These are phyloP conservation scores for Labeo catla DNA, from an alignment of 2,113 vertebrate species.

Conservation along the genomic window DNA sequence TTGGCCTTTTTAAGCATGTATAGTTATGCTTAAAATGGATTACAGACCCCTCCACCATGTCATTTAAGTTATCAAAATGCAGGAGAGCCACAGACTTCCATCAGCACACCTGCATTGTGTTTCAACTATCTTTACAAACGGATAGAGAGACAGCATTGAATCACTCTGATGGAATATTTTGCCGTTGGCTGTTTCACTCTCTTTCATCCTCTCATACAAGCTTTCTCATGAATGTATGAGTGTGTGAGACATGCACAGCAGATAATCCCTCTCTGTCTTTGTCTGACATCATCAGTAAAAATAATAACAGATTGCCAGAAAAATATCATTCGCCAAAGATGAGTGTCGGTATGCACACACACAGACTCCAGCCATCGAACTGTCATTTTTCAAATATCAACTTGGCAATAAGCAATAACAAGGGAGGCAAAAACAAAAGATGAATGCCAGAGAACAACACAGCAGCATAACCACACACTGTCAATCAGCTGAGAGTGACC, in stretches of 20 bases:
- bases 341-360: background rate
- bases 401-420: conserved; percentile 10
- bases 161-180: no score
- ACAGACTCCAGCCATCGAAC: background rate
- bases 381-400: conserved; percentile 19
- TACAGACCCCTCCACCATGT: background rate
- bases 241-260: no score
- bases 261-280: no score
- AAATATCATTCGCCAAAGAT: conserved; percentile 10
- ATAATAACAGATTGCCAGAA: conserved; percentile 27
- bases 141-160: background rate
- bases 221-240: no score
- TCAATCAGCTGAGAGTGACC: conserved; percentile 32
- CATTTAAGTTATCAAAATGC: background rate
- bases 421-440: conserved; percentile 5
- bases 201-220: no score
- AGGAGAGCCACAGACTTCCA: background rate
- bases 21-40: background rate
- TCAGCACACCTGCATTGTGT: conserved; percentile 18
- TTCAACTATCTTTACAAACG: background rate
- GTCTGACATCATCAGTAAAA: background rate
- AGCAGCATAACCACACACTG: conserved; percentile 10
- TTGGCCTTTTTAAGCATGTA: background rate
- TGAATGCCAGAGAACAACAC: background rate
- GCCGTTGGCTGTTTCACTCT: no score